Base-by-base conservation (phyloP, 2,888 invertebrate species). In the Drosophila dives region DNA sequence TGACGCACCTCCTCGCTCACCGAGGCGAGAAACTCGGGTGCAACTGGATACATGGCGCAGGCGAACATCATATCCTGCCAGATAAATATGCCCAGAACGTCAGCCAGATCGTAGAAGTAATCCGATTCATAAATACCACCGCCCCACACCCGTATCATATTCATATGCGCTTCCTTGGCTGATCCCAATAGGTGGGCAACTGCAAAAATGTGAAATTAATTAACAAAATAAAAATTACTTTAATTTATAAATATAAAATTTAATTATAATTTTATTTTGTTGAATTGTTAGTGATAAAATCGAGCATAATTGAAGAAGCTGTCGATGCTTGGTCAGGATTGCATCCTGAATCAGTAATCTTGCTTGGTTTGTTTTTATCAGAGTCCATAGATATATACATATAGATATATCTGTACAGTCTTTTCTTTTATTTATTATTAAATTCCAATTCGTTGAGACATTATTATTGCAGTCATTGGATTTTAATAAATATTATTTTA, bases 51-150 rank as follows among this genome's bases (percentile, higher is more conserved):
- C 96, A 99, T 96, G 26, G 97, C 95, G 91, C 98, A 99, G 0
- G 99, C 99, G 92, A 99, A 99, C 96, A 99, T 97, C 91, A 99
- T 96, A 92, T 99, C 99, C 92, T 99, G 99, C 99, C 99, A 99
- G 64, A 99, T 95, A 87, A 99, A 94, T 54, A 99, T 96, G 1
- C 99, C 99, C 58, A 97, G 94, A 90, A 96, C 94, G 91, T 99
- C 99, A 64, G 98, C 97, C 40, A 96, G 92, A 75, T 96, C 94
- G 92, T 99, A 99, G 93, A 99, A 99, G 66, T 95, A 94, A 81
- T 99, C 97, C 0, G 96, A 95, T 91, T 99, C 99, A 90, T 99
- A 99, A 0, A 98, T 94, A 0, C 99, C 99, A n/a, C 99, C 99
- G 33, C 99, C 99, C 99, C 99, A 99, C 2, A 99, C 97, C n/a